These are phyloP conservation scores for Pontoporia blainvillei DNA, from an alignment of 2,113 vertebrate genomes.

Conservation along the genomic window DNA sequence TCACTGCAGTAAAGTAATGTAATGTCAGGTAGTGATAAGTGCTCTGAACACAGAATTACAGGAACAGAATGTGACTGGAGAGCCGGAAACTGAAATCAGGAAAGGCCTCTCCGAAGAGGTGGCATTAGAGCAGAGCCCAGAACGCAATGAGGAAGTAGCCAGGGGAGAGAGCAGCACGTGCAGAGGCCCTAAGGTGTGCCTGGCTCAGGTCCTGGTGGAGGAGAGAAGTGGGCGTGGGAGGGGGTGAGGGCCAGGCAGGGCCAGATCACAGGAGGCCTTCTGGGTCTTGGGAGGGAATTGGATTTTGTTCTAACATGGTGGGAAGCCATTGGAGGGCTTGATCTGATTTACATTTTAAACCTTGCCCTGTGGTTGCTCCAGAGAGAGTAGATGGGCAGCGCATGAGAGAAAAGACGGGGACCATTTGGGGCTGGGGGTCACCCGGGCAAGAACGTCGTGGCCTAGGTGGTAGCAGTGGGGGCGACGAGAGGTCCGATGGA, in stretches of 20 bases:
- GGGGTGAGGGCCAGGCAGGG: not conserved
- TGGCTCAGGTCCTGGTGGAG: rapidly evolving
- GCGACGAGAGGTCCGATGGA: not conserved
- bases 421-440: rapidly evolving
- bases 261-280: not conserved
- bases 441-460: not conserved
- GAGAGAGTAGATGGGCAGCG: not conserved
- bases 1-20: not conserved
- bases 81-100: not conserved
- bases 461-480: no score
- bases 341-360: not conserved
- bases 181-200: not conserved
- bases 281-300: not conserved
- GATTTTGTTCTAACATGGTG: not conserved
- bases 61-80: not conserved
- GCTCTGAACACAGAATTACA: not conserved
- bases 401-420: not conserved
- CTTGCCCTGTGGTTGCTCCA: not conserved
- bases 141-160: not conserved
- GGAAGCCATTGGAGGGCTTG: not conserved
- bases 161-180: not conserved
- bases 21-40: not conserved
- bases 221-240: rapidly evolving
- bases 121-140: not conserved
- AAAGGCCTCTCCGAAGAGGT: not conserved